phyloP scores from a whole-genome alignment of 64 coral and sea anemone species.

The Montipora efflorescens region DNA sequence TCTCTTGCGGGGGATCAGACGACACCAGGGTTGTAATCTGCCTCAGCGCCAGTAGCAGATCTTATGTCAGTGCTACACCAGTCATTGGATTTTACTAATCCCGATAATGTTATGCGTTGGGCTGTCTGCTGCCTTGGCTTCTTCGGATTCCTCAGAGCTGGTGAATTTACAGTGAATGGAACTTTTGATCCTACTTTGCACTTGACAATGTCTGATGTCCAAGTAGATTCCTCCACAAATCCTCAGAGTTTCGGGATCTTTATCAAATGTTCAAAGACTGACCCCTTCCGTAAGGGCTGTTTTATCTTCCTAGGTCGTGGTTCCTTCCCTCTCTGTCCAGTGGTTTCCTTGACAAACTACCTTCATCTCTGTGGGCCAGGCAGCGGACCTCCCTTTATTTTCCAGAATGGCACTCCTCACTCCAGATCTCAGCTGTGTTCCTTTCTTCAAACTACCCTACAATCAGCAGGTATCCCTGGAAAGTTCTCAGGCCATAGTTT shows the following conservation, averaged over 20 bases:
- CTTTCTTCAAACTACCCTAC: too few species aligned
- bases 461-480: too few species aligned
- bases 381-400: too few species aligned
- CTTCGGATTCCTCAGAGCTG: slow-evolving; percentile 1
- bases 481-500: too few species aligned
- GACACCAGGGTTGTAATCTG: background rate
- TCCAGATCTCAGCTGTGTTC: too few species aligned
- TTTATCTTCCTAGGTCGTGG: slow-evolving; percentile 24
- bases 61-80: background rate
- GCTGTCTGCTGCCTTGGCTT: slow-evolving; percentile 5
- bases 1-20: slow-evolving; percentile 20
- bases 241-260: slow-evolving; percentile 5
- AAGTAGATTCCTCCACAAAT: background rate
- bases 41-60: background rate
- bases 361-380: background rate
- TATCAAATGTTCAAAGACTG: slow-evolving; percentile 17
- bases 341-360: slow-evolving; percentile 3
- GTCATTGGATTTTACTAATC: background rate
- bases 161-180: slow-evolving; percentile 11
- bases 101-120: slow-evolving; percentile 25
- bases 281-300: slow-evolving; percentile 29
- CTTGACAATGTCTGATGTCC: background rate
- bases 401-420: too few species aligned
- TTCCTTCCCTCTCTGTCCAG: background rate
- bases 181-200: slow-evolving; percentile 16